Evolutionary conservation across 2,888 invertebrate genomes (phyloP).

Genomic region (Mythimna loreyi): DNA sequence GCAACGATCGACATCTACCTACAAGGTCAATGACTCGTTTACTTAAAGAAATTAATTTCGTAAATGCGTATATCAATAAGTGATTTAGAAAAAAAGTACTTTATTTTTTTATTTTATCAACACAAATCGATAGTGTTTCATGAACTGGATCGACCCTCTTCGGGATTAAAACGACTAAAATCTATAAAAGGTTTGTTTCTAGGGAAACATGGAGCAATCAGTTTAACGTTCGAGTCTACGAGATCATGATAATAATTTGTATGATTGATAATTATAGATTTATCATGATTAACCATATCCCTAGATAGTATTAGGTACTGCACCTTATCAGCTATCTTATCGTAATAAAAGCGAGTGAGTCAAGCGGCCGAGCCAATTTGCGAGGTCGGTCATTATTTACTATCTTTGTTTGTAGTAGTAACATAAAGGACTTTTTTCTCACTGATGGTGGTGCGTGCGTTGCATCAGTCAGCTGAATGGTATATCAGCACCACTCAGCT

Average conservation of each 20-base stretch:
- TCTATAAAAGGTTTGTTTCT: slow-evolving; percentile 21
- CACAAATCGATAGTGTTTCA: no score
- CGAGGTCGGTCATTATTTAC: slow-evolving; percentile 40
- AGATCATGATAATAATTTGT: slow-evolving; percentile 22
- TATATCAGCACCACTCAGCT: no score
- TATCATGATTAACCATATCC: slow-evolving; percentile 29
- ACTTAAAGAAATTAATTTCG: no score
- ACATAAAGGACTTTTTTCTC: slow-evolving; percentile 10
- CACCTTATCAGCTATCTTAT: slow-evolving; percentile 40
- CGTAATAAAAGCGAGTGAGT: slow-evolving; percentile 35
- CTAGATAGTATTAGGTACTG: slow-evolving; percentile 2
- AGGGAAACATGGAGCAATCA: slow-evolving; percentile 12
- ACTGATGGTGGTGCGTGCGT: no score
- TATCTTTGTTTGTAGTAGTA: slow-evolving; percentile 31
- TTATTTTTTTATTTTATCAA: no score
- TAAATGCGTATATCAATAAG: no score
- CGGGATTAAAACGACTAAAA: no score
- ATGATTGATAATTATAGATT: slow-evolving; percentile 10
- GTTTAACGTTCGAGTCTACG: background rate
- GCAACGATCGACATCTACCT: no score
- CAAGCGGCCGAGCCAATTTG: slow-evolving; percentile 29
- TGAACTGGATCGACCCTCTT: no score
- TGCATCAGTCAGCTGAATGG: no score
- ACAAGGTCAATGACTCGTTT: no score
- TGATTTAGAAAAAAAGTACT: no score